These are phyloP conservation scores for Myoxocephalus aenaeus DNA, from an alignment of 2,797 vertebrate species.

Conservation along the genomic window DNA sequence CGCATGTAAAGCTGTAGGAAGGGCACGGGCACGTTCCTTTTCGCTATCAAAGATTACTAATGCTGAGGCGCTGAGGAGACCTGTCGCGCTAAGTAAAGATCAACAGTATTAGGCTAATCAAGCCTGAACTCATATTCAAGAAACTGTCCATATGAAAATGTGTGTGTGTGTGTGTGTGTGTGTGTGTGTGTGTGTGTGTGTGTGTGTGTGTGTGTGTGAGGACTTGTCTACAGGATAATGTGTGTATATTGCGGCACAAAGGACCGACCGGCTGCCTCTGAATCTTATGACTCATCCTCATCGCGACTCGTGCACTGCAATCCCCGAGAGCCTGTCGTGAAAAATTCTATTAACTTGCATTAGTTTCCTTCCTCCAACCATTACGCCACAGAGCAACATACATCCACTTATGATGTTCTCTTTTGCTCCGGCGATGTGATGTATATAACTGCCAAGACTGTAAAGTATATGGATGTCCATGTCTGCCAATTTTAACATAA, in stretches of 20 bases:
- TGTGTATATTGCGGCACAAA: slow-evolving; percentile 72
- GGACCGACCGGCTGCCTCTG: slow-evolving; percentile 63
- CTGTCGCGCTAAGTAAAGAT: slow-evolving; percentile 53
- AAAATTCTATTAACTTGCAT: slow-evolving; percentile 68
- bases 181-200: slow-evolving; percentile 16
- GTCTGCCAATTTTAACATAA: slow-evolving; percentile 56
- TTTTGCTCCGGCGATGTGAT: slow-evolving; percentile 21
- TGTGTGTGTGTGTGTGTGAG: slow-evolving; percentile 21
- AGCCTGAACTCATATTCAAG: slow-evolving; percentile 39
- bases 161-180: slow-evolving; percentile 14
- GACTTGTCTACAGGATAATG: slow-evolving; percentile 50
- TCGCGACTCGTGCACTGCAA: slow-evolving; percentile 58
- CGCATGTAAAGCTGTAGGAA: slow-evolving; percentile 41
- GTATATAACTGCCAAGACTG: slow-evolving; percentile 32
- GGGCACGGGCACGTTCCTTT: slow-evolving; percentile 41
- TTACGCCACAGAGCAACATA: slow-evolving; percentile 45
- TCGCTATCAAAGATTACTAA: slow-evolving; percentile 46
- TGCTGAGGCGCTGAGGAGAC: slow-evolving; percentile 30
- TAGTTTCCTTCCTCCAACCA: slow-evolving; percentile 62
- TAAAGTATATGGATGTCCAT: slow-evolving; percentile 28
- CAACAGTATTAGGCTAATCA: slow-evolving; percentile 58
- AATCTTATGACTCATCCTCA: slow-evolving; percentile 78
- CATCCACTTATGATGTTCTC: slow-evolving; percentile 21
- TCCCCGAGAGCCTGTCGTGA: slow-evolving; percentile 62
- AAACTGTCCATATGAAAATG: slow-evolving; percentile 34